These are phyloP conservation scores for Bombycilla garrulus DNA, from an alignment of 2,113 vertebrate genomes.

Conservation along the genomic window DNA sequence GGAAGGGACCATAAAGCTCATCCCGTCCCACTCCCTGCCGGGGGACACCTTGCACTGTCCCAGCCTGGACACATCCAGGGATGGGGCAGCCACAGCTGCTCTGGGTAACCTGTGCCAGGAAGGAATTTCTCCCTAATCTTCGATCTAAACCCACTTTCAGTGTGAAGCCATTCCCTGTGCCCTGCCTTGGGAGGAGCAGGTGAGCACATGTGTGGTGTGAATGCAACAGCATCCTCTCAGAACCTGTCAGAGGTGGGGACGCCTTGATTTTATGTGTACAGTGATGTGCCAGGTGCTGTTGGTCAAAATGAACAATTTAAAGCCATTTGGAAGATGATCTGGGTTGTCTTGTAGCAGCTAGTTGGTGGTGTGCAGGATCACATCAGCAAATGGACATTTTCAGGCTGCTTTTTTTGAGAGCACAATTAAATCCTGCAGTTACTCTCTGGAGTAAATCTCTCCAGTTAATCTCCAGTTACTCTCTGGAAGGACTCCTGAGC, in stretches of 20 bases:
- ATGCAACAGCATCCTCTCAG: not conserved
- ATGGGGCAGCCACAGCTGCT: not conserved
- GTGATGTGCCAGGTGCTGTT: not conserved
- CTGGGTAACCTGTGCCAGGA: not conserved
- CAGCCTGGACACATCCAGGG: not conserved
- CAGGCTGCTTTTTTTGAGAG: not conserved
- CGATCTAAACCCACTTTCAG: rapidly evolving
- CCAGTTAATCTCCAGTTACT: not conserved
- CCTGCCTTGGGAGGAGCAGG: not conserved
- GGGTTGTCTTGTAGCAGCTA: not conserved
- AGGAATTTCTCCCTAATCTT: not conserved
- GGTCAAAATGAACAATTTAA: not conserved
- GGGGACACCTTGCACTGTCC: too few species aligned
- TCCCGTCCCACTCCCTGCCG: rapidly evolving
- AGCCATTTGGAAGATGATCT: rapidly evolving
- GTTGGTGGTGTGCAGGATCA: not conserved
- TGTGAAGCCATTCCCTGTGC: not conserved
- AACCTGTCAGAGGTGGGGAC: not conserved
- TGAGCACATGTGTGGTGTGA: not conserved
- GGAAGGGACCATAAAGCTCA: not conserved
- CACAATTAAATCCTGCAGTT: not conserved
- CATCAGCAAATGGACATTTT: not conserved
- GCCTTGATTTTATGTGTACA: not conserved
- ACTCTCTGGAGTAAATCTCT: not conserved
- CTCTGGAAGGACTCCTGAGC: not conserved